Conservation (phyloP, 2,888 invertebrate species). For the Pterobdella sp. region DNA sequence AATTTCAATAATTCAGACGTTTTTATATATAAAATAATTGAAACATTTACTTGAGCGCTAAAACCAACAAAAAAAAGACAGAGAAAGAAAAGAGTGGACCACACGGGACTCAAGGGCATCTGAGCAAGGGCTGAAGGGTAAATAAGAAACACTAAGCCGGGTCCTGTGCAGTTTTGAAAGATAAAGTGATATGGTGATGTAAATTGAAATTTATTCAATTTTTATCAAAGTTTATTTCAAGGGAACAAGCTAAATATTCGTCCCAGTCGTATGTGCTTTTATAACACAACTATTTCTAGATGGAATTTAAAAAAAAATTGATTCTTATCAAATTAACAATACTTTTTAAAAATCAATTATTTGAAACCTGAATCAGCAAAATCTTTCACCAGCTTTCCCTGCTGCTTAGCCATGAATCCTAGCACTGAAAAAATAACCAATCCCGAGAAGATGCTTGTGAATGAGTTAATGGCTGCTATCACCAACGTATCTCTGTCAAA, state of each 20-base stretch:
- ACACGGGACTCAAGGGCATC: slow-evolving; percentile 50
- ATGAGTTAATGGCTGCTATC: slow-evolving; percentile 53
- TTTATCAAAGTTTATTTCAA: too few species aligned
- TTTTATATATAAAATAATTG: not conserved
- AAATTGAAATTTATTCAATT: too few species aligned
- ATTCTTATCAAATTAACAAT: not conserved
- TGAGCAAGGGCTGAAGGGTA: slow-evolving; percentile 50
- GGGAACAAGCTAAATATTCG: too few species aligned
- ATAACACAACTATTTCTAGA: too few species aligned
- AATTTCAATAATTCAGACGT: not conserved
- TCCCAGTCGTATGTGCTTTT: too few species aligned
- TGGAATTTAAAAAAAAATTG: too few species aligned
- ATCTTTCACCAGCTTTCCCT: slow-evolving; percentile 79
- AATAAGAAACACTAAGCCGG: slow-evolving; percentile 50
- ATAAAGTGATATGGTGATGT: too few species aligned
- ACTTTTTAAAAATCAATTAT: not conserved
- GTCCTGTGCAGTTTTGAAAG: slow-evolving; percentile 42
- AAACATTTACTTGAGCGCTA: slow-evolving; percentile 47
- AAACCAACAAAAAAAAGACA: slow-evolving; percentile 51
- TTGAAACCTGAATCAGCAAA: slow-evolving; percentile 77
- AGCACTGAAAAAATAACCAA: slow-evolving; percentile 55
- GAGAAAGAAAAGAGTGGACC: slow-evolving; percentile 50
- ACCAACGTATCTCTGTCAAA: slow-evolving; percentile 52
- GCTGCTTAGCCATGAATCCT: slow-evolving; percentile 56
- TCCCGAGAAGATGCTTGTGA: slow-evolving; percentile 53